Evolutionary conservation across 2,888 invertebrate genomes (phyloP).

Genomic region (Phaedon cochleariae): DNA sequence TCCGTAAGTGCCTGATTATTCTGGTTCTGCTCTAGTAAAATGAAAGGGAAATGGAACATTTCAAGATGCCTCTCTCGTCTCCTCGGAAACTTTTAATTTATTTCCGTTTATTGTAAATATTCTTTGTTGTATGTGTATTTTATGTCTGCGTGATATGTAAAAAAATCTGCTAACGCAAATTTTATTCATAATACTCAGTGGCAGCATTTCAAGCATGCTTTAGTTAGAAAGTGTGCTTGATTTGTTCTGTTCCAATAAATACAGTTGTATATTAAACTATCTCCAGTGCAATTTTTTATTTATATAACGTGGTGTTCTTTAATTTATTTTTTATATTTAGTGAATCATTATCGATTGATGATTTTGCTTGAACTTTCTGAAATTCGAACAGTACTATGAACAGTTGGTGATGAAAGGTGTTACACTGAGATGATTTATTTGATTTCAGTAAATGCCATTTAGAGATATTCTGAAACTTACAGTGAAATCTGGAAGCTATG

Average conservation of each 20-base stretch:
- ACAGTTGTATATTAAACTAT: conserved; percentile 4
- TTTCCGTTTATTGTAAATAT: conserved; percentile 38
- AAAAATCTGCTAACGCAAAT: too few species aligned
- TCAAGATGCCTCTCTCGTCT: conserved; percentile 28
- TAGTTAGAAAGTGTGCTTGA: not conserved
- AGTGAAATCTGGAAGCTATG: not conserved
- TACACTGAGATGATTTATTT: too few species aligned
- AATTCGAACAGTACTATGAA: too few species aligned
- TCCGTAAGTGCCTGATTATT: not conserved
- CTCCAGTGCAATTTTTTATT: conserved; percentile 14
- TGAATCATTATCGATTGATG: not conserved
- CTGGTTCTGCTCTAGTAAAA: too few species aligned
- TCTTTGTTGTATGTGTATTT: conserved; percentile 37
- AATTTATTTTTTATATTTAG: not conserved
- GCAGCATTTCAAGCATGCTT: conserved; percentile 9
- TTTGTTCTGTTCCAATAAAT: not conserved
- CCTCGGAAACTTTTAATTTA: conserved; percentile 30
- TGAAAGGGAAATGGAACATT: too few species aligned
- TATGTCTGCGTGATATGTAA: conserved; percentile 38
- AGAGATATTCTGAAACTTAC: not conserved
- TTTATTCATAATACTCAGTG: conserved; percentile 26
- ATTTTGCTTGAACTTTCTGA: not conserved
- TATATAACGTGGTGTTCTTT: not conserved
- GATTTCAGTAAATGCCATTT: not conserved
- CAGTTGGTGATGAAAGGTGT: too few species aligned